phyloP scores from a whole-genome alignment of 2,888 invertebrate species.

The Reticulitermes lucifugus region DNA sequence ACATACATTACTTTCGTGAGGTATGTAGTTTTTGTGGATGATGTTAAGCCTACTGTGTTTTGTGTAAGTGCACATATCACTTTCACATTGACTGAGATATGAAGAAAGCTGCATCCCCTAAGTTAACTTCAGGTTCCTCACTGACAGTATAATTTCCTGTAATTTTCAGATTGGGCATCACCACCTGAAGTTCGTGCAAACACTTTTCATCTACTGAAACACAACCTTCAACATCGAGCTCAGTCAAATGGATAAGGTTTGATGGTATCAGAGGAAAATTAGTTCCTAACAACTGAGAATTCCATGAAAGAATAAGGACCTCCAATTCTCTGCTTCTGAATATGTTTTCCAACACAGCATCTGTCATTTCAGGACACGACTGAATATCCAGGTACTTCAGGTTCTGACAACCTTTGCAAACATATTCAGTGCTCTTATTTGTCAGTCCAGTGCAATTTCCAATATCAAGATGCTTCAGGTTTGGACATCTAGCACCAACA shows the following conservation, averaged over 20 bases:
- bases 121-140: neutral
- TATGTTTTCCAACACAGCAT: neutral
- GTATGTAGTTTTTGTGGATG: no score
- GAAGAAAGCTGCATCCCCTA: neutral
- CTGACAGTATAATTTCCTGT: neutral
- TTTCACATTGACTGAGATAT: neutral
- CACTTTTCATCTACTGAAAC: neutral
- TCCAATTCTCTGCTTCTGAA: neutral
- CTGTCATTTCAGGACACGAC: neutral
- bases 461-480: conserved; percentile 14
- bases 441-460: neutral
- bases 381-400: neutral
- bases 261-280: conserved; percentile 19
- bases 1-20: no score
- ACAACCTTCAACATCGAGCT: neutral
- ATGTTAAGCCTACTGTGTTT: no score
- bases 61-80: neutral
- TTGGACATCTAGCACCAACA: conserved; percentile 11
- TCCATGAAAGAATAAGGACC: neutral
- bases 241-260: neutral
- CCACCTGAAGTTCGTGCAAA: neutral
- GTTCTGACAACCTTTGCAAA: neutral
- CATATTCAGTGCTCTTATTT: conserved; percentile 15
- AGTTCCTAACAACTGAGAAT: neutral
- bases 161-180: conserved; percentile 32